These are phyloP conservation scores for Eupithecia vulgata DNA, from an alignment of 2,888 invertebrate species.

Conservation along the genomic window DNA sequence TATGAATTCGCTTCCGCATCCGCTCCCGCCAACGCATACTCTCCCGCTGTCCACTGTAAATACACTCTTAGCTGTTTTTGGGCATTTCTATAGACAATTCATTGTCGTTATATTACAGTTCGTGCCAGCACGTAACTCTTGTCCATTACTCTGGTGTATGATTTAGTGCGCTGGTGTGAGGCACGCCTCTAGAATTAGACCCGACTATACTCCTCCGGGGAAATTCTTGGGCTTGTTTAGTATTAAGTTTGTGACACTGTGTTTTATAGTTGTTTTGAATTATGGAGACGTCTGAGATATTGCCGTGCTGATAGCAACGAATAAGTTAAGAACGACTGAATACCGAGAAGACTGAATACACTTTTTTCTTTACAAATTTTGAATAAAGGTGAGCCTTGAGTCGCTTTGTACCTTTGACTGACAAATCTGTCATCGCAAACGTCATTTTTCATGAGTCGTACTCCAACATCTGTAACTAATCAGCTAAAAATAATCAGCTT, in stretches of 20 bases:
- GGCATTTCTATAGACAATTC: slow-evolving; percentile 1
- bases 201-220: slow-evolving; percentile 10
- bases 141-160: slow-evolving; percentile 52
- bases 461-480: too few species aligned
- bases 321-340: neutral
- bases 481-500: too few species aligned
- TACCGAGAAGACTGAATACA: neutral
- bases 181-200: slow-evolving; percentile 48
- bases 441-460: neutral
- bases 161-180: slow-evolving; percentile 63
- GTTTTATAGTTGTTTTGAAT: neutral
- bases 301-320: neutral
- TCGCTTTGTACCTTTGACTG: neutral
- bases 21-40: neutral
- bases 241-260: slow-evolving; percentile 5
- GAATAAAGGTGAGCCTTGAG: neutral
- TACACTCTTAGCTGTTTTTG: neutral
- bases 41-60: neutral
- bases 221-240: slow-evolving; percentile 5
- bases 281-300: neutral
- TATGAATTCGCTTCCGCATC: neutral
- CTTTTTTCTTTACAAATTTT: neutral
- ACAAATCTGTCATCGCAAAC: neutral
- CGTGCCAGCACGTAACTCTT: slow-evolving; percentile 52
- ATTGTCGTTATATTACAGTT: slow-evolving; percentile 37